These are phyloP conservation scores for Catocala nupta DNA, from an alignment of 2,888 invertebrate species.

Conservation along the genomic window DNA sequence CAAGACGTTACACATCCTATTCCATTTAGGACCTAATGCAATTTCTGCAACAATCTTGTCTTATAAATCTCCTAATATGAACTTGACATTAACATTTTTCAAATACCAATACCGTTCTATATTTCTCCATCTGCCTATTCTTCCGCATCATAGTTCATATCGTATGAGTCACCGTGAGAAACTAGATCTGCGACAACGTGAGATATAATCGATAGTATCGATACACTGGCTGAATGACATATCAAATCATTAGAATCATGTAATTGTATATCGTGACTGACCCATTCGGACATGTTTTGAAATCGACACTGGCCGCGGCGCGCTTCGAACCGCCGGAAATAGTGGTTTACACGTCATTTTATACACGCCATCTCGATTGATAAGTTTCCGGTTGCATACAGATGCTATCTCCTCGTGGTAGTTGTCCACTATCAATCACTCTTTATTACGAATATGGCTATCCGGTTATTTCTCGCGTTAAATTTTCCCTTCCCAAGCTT, in stretches of 20 bases:
- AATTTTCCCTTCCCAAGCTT: constrained; percentile 22
- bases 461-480: constrained; percentile 33
- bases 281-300: constrained; percentile 62
- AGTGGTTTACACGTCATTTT: constrained; percentile 63
- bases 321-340: constrained; percentile 59
- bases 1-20: no score
- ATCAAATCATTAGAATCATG: constrained; percentile 65
- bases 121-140: constrained; percentile 16
- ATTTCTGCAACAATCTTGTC: no score
- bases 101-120: constrained; percentile 16
- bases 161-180: constrained; percentile 62
- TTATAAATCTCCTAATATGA: no score
- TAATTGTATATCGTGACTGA: constrained; percentile 59
- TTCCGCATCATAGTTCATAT: constrained; percentile 33
- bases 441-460: constrained; percentile 21
- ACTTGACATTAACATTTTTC: constrained; percentile 2
- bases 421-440: constrained; percentile 48
- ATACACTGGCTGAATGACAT: constrained; percentile 63
- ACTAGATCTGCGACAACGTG: constrained; percentile 57
- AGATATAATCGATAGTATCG: constrained; percentile 66
- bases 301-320: constrained; percentile 50
- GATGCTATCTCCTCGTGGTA: constrained; percentile 49
- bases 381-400: constrained; percentile 61
- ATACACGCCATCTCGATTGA: constrained; percentile 60
- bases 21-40: no score